phyloP scores from a whole-genome alignment of 2,797 vertebrate species.

The Sciurus carolinensis region DNA sequence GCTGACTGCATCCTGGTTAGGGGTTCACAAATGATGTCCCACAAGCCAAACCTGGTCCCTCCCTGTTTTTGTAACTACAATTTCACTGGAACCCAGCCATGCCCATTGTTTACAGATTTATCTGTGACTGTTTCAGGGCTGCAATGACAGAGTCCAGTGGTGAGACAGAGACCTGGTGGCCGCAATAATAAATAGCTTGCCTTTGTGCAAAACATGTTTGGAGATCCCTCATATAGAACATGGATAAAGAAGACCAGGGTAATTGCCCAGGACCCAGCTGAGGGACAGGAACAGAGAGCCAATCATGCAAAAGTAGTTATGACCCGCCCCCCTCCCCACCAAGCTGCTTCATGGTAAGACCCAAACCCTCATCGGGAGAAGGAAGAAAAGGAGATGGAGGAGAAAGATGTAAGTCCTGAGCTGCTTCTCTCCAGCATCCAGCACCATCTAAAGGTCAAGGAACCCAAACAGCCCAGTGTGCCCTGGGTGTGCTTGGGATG shows the following conservation, averaged over 20 bases:
- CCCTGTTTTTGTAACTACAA: neutral
- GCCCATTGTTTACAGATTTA: neutral
- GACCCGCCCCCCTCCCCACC: neutral
- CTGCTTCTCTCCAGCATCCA: neutral
- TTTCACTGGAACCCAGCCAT: neutral
- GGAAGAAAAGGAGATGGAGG: neutral
- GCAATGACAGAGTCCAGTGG: neutral
- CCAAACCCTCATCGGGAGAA: neutral
- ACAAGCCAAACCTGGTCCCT: neutral
- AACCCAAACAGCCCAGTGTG: neutral
- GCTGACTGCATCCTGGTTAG: neutral
- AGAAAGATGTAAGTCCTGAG: neutral
- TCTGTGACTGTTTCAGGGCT: neutral
- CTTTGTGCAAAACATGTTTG: neutral
- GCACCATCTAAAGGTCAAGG: neutral
- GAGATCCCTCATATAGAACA: rapidly evolving
- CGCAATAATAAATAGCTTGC: neutral
- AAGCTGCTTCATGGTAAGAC: neutral
- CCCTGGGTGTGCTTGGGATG: rapidly evolving
- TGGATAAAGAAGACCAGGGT: neutral
- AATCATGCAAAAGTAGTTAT: neutral
- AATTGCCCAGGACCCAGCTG: neutral
- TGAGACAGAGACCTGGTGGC: neutral
- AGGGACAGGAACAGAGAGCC: neutral
- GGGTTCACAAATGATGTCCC: too few relatives aligned